Evolutionary conservation across 1,140 invertebrate species (phyloP).

Genomic region (Acromyrmex heyeri): DNA sequence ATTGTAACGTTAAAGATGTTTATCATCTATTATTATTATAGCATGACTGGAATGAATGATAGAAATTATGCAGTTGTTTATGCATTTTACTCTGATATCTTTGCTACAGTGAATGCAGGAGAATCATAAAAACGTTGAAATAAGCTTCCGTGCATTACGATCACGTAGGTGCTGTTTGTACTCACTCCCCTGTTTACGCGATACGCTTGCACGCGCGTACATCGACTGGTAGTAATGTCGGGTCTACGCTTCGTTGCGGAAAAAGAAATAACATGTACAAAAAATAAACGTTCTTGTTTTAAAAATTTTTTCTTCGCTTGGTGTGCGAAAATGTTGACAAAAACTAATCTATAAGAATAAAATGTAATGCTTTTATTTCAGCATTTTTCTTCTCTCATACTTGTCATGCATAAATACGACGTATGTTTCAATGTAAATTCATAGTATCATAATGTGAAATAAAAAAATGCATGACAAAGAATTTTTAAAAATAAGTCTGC

Average conservation of each 20-base stretch:
- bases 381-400: background rate
- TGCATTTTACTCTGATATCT: constrained; percentile 16
- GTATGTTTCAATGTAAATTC: background rate
- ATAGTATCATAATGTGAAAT: background rate
- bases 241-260: background rate
- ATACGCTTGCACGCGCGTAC: constrained; percentile 37
- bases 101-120: background rate
- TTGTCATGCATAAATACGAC: background rate
- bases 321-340: constrained; percentile 29
- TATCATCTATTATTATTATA: background rate
- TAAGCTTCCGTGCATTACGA: constrained; percentile 36
- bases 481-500: background rate
- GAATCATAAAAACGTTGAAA: constrained; percentile 30
- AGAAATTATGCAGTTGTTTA: constrained; percentile 23
- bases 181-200: constrained; percentile 44
- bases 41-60: background rate
- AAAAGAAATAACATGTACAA: constrained; percentile 28
- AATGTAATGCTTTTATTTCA: background rate
- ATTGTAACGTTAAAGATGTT: background rate
- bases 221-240: constrained; percentile 35
- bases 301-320: background rate
- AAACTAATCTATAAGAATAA: background rate
- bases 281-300: constrained; percentile 22
- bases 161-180: constrained; percentile 57
- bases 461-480: background rate